Percentiles rank a stretch among this genome's conserved stretches.
Evolutionary conservation across 2,888 invertebrate genomes (phyloP).

Genomic region (Stenodera caucasica): DNA sequence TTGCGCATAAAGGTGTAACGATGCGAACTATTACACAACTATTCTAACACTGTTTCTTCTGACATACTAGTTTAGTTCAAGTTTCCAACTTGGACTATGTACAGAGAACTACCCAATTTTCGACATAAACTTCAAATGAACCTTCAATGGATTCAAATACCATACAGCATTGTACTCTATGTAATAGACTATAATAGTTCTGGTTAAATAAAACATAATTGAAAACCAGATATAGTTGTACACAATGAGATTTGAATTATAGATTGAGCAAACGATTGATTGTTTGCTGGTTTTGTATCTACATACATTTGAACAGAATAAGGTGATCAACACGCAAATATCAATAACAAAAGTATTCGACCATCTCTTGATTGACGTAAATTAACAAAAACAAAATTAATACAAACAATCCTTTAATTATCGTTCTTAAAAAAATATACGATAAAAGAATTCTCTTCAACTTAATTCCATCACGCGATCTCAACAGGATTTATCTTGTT

Average conservation of each 20-base stretch:
- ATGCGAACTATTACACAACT: conserved; percentile 11
- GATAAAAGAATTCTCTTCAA: conserved; percentile 16
- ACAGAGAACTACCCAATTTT: not conserved
- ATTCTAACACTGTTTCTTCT: conserved; percentile 10
- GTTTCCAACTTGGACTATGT: conserved; percentile 9
- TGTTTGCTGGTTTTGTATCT: conserved; percentile 25
- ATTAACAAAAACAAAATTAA: too few relatives aligned
- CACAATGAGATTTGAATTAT: conserved; percentile 1
- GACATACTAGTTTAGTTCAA: conserved; percentile 7
- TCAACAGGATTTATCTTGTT: conserved; percentile 16
- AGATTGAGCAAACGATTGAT: conserved; percentile 17
- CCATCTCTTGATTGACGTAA: too few relatives aligned
- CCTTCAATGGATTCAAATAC: too few relatives aligned
- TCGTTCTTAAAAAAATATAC: conserved; percentile 20
- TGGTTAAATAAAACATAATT: not conserved
- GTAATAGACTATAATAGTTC: not conserved
- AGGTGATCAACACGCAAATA: conserved; percentile 12
- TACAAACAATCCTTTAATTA: too few relatives aligned
- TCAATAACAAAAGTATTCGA: conserved; percentile 28
- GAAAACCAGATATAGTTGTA: not conserved
- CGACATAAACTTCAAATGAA: not conserved
- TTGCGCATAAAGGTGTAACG: conserved; percentile 13
- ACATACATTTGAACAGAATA: conserved; percentile 30
- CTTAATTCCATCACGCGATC: conserved; percentile 24
- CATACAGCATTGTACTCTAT: too few relatives aligned